Evolutionary conservation across 2,797 vertebrate species (phyloP).

Genomic region (Oreonectes daqikongensis): DNA sequence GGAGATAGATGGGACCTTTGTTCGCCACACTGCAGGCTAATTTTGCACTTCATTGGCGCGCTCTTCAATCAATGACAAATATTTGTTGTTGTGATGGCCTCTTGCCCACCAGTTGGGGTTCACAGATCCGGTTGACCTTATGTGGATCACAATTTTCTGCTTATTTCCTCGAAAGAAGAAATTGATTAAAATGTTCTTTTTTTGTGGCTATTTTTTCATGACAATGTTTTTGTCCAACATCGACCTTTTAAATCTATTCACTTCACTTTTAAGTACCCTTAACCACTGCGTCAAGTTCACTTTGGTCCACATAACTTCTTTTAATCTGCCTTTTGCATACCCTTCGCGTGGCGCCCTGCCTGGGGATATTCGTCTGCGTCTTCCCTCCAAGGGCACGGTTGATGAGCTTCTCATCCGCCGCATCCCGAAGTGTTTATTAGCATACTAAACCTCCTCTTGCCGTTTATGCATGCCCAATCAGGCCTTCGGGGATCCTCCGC

Average conservation of each 20-base stretch:
- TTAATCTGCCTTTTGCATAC: slow-evolving; percentile 54
- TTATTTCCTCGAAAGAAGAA: slow-evolving; percentile 9
- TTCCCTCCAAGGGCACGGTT: slow-evolving; percentile 58
- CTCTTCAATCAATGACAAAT: slow-evolving; percentile 62
- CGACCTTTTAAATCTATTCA: slow-evolving; percentile 10
- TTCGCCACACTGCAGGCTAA: slow-evolving; percentile 51
- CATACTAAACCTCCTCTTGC: slow-evolving; percentile 55
- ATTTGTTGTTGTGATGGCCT: slow-evolving; percentile 52
- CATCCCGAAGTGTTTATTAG: slow-evolving; percentile 58
- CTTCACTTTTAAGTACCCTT: slow-evolving; percentile 31
- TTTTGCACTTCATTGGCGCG: slow-evolving; percentile 62
- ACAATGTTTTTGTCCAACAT: not conserved
- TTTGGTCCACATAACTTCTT: slow-evolving; percentile 45
- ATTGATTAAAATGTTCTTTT: not conserved
- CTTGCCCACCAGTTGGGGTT: slow-evolving; percentile 26
- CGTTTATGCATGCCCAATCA: slow-evolving; percentile 54
- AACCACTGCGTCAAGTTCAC: slow-evolving; percentile 33
- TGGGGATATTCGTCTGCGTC: slow-evolving; percentile 47
- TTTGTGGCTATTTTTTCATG: not conserved
- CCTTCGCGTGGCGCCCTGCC: slow-evolving; percentile 33
- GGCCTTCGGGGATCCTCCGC: slow-evolving; percentile 52
- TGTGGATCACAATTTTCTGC: not conserved
- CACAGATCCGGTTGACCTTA: not conserved
- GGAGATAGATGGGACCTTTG: slow-evolving; percentile 41
- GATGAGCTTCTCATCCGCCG: slow-evolving; percentile 57